A percentile compares a stretch with the other conserved stretches of the same genome.
phyloP scores from a whole-genome alignment of 2,888 invertebrate genomes.

The Fragum whitleyi region DNA sequence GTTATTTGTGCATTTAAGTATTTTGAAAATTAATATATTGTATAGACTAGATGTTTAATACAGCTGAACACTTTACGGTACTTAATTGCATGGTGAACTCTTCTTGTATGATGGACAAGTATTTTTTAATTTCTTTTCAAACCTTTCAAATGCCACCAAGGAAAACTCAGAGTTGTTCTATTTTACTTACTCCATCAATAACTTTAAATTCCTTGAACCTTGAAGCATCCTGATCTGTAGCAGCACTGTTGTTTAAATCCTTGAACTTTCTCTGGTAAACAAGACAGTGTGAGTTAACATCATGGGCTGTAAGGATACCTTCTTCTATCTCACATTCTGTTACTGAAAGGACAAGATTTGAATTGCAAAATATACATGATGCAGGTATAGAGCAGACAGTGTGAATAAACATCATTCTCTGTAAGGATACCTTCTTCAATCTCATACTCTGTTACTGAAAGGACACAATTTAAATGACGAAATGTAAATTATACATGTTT shows the following conservation, averaged over 20 bases:
- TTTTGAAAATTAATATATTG: too few relatives aligned
- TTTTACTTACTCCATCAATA: conserved; percentile 67
- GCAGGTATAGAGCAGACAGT: conserved; percentile 76
- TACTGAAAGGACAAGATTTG: conserved; percentile 67
- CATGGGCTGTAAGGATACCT: conserved; percentile 73
- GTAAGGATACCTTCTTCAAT: conserved; percentile 77
- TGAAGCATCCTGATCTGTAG: conserved; percentile 64
- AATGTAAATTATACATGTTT: conserved; percentile 56
- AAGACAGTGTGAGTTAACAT: conserved; percentile 66
- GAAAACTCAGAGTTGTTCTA: too few relatives aligned
- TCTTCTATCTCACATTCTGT: conserved; percentile 80
- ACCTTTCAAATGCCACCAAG: too few relatives aligned
- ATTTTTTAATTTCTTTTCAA: too few relatives aligned
- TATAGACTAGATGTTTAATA: too few relatives aligned
- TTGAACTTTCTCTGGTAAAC: conserved; percentile 74
- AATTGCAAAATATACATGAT: too few relatives aligned
- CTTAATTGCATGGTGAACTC: too few relatives aligned
- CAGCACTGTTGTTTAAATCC: conserved; percentile 56
- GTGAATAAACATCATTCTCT: conserved; percentile 62
- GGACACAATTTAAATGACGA: too few relatives aligned
- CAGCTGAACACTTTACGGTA: too few relatives aligned
- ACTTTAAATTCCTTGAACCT: conserved; percentile 72
- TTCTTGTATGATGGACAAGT: too few relatives aligned
- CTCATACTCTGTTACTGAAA: conserved; percentile 81
- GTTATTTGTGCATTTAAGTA: too few relatives aligned